phyloP scores from a whole-genome alignment of 2,888 invertebrate species.

The Venusia cambrica region DNA sequence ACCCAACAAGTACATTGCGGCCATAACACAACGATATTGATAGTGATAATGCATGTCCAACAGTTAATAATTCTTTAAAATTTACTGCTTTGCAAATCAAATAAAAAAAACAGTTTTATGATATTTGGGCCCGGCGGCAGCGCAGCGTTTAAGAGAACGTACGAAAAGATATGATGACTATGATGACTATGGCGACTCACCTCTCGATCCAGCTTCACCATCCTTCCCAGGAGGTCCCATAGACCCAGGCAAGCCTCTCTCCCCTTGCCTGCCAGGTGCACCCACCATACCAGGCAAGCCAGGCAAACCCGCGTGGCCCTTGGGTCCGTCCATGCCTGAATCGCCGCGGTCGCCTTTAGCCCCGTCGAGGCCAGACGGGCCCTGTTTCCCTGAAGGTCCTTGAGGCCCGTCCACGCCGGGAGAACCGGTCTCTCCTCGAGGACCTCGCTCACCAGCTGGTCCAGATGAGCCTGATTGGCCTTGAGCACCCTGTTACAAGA shows the following conservation, averaged over 20 bases:
- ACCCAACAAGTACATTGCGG: too few relatives aligned
- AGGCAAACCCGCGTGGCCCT: conserved; percentile 91
- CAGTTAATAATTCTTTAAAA: too few relatives aligned
- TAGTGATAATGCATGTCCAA: too few relatives aligned
- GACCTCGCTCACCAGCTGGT: conserved; percentile 85
- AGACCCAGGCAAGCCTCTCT: conserved; percentile 83
- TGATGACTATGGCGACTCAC: too few relatives aligned
- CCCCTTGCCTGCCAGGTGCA: conserved; percentile 83
- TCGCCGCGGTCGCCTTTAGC: conserved; percentile 83
- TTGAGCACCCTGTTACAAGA: conserved; percentile 49
- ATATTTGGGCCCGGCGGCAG: too few relatives aligned
- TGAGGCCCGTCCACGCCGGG: conserved; percentile 88
- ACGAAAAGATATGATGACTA: too few relatives aligned
- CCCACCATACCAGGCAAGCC: conserved; percentile 92
- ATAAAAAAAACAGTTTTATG: too few relatives aligned
- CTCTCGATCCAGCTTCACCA: conserved; percentile 87
- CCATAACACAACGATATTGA: too few relatives aligned
- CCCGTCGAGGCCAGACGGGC: conserved; percentile 88
- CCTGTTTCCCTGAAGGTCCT: conserved; percentile 89
- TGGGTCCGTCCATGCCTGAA: conserved; percentile 86
- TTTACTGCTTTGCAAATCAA: background rate
- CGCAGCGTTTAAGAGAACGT: too few relatives aligned
- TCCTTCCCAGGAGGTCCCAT: conserved; percentile 88
- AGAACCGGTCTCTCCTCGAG: conserved; percentile 86
- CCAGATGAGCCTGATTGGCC: conserved; percentile 87